phyloP scores from a whole-genome alignment of 2,113 vertebrate genomes.

The Dermatemys mawii region DNA sequence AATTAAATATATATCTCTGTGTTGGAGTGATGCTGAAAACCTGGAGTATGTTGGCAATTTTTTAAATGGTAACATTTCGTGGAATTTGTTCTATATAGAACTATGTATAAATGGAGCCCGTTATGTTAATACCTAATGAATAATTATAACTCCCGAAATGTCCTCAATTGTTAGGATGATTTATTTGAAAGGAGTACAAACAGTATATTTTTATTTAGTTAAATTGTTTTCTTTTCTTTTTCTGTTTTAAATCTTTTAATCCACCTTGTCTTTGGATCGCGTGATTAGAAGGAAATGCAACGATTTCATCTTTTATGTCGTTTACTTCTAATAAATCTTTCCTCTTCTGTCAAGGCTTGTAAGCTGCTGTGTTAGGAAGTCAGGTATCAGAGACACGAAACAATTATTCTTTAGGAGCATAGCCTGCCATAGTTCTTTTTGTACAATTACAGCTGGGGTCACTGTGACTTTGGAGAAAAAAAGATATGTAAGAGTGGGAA shows the following conservation, averaged over 20 bases:
- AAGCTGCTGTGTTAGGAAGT: neutral
- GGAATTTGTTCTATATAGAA: neutral
- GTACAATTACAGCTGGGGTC: neutral
- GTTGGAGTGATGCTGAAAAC: neutral
- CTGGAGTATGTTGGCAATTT: neutral
- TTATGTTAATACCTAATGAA: neutral
- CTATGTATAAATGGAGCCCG: neutral
- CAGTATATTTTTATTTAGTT: neutral
- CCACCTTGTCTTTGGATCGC: neutral
- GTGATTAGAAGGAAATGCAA: neutral
- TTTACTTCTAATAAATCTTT: neutral
- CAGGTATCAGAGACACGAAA: neutral
- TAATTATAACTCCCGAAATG: neutral
- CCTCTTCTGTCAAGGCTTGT: neutral
- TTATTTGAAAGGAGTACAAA: neutral
- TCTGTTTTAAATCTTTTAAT: neutral
- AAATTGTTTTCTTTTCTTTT: neutral
- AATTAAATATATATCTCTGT: constrained; percentile 19
- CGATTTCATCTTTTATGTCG: neutral
- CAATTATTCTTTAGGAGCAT: neutral
- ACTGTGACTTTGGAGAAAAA: neutral
- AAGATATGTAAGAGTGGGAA: neutral
- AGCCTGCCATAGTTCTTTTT: neutral
- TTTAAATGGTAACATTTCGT: neutral
- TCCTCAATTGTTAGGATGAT: neutral